phyloP scores from a whole-genome alignment of 2,888 invertebrate species.

The Lepidonotus clava region DNA sequence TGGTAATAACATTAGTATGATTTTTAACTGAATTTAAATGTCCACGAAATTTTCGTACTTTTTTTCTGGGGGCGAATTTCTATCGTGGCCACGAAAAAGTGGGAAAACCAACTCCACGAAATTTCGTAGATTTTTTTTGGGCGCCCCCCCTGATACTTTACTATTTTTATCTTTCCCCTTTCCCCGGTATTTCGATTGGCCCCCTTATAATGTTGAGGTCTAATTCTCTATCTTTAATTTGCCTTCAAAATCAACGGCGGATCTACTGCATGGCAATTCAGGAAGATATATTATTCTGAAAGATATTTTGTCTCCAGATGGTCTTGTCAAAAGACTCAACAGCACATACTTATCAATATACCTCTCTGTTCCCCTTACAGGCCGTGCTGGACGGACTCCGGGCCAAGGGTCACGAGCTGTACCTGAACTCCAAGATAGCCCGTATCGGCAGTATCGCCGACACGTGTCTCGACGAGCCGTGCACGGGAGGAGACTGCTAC shows the following conservation, averaged over 20 bases:
- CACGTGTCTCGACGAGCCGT: background rate
- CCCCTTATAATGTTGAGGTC: too few relatives aligned
- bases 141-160: too few relatives aligned
- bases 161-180: too few relatives aligned
- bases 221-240: background rate
- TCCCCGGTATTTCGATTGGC: too few relatives aligned
- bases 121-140: too few relatives aligned
- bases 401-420: constrained; percentile 58
- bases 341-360: too few relatives aligned
- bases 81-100: too few relatives aligned
- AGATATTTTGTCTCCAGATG: background rate
- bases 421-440: background rate
- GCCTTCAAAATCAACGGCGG: background rate
- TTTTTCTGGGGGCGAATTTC: too few relatives aligned
- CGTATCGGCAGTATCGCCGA: constrained; percentile 37
- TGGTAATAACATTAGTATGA: too few relatives aligned
- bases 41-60: too few relatives aligned
- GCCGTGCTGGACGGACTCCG: constrained; percentile 48
- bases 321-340: background rate
- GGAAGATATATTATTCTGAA: background rate
- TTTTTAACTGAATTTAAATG: too few relatives aligned
- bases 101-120: too few relatives aligned
- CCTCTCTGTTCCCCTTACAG: constrained; percentile 45
- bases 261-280: background rate
- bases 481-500: background rate